phyloP scores from a whole-genome alignment of 2,888 invertebrate species.

The Drosophila flavopinicola region DNA sequence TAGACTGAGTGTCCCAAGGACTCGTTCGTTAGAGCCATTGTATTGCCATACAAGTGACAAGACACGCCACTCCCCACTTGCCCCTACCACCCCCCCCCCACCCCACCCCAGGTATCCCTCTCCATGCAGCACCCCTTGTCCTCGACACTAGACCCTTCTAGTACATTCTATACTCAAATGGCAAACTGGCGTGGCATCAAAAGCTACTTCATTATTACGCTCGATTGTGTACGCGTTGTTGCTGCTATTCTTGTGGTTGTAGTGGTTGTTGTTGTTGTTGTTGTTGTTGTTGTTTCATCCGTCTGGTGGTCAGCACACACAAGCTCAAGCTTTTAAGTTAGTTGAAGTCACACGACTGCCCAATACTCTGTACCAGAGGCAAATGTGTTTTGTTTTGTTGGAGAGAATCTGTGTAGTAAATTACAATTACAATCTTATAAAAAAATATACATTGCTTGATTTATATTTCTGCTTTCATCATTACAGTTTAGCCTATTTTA shows the following conservation, averaged over 20 bases:
- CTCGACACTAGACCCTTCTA: neutral
- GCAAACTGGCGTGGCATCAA: conserved; percentile 50
- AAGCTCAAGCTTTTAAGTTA: neutral
- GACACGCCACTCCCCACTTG: conserved; percentile 20
- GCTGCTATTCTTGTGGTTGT: conserved; percentile 26
- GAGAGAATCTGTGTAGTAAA: too few species aligned
- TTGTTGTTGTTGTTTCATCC: conserved; percentile 21
- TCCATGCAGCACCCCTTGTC: neutral
- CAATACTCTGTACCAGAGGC: neutral
- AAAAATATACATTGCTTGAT: too few species aligned
- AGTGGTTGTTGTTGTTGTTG: conserved; percentile 27
- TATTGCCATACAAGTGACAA: conserved; percentile 32
- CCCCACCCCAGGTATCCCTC: neutral
- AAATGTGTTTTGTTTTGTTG: too few species aligned
- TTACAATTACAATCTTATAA: too few species aligned
- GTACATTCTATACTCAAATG: neutral
- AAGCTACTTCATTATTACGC: conserved; percentile 79
- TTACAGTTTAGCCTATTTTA: too few species aligned
- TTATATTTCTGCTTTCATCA: too few species aligned
- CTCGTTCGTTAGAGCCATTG: conserved; percentile 54
- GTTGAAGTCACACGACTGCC: neutral
- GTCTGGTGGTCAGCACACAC: conserved; percentile 21
- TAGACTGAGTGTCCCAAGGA: conserved; percentile 44
- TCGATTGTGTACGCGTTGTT: conserved; percentile 68
- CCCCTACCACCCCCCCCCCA: neutral